phyloP scores from a whole-genome alignment of 2,888 invertebrate genomes.

The Mamestra brassicae region DNA sequence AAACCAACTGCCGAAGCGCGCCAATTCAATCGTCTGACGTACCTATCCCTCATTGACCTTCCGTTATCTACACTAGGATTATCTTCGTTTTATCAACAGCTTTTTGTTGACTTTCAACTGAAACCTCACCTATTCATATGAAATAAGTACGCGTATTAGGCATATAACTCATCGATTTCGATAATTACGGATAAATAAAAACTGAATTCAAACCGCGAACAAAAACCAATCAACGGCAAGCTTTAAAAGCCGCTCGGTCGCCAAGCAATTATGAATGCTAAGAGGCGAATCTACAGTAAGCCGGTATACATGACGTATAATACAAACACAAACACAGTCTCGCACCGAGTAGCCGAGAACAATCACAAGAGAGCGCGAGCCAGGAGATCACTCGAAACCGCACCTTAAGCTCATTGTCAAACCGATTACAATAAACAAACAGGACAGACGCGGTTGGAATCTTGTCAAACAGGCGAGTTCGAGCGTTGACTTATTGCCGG shows the following conservation, averaged over 20 bases:
- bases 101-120: slow-evolving; percentile 53
- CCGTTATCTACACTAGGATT: slow-evolving; percentile 87
- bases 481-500: slow-evolving; percentile 91
- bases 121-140: slow-evolving; percentile 27
- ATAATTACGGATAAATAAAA: slow-evolving; percentile 64
- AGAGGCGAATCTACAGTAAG: slow-evolving; percentile 90
- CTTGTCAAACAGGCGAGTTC: slow-evolving; percentile 91
- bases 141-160: slow-evolving; percentile 26
- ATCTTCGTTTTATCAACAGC: slow-evolving; percentile 73
- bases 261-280: slow-evolving; percentile 89
- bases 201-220: slow-evolving; percentile 69
- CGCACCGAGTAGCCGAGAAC: slow-evolving; percentile 86
- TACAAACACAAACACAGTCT: slow-evolving; percentile 88
- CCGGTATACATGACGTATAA: slow-evolving; percentile 90
- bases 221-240: slow-evolving; percentile 82
- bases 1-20: slow-evolving; percentile 79
- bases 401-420: slow-evolving; percentile 91
- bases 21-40: slow-evolving; percentile 83
- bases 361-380: slow-evolving; percentile 85
- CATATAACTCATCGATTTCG: slow-evolving; percentile 38
- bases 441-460: slow-evolving; percentile 91
- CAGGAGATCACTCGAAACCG: slow-evolving; percentile 90
- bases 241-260: slow-evolving; percentile 85
- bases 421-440: slow-evolving; percentile 91
- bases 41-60: slow-evolving; percentile 87